A percentile compares a stretch with the other conserved stretches of the same genome.
Evolutionary conservation across 2,797 vertebrate genomes (phyloP).

Genomic region (Rousettus madagascariensis): DNA sequence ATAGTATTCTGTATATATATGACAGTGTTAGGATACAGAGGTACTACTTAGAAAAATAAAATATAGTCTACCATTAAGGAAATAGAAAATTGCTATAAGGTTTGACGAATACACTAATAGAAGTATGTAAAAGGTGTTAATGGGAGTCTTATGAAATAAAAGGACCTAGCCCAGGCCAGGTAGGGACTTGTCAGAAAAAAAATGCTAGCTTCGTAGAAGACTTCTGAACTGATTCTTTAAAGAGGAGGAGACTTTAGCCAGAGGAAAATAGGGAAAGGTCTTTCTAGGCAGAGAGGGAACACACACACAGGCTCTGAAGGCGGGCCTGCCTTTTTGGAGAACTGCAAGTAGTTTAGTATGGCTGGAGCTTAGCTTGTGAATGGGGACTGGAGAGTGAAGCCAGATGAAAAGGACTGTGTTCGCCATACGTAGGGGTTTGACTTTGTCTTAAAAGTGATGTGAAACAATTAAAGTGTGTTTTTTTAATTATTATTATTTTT

Average conservation of each 20-base stretch:
- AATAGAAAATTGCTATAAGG: background rate
- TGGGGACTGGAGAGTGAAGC: conserved; percentile 5
- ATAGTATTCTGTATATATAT: background rate
- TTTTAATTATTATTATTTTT: too few species aligned
- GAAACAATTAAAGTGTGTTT: background rate
- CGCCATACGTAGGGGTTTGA: background rate
- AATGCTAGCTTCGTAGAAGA: background rate
- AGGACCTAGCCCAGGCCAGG: background rate
- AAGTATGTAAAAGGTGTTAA: background rate
- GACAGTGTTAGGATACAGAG: background rate
- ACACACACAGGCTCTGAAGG: background rate
- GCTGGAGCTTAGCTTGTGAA: background rate
- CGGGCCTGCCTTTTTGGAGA: background rate
- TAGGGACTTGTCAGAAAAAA: background rate
- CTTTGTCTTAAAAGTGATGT: conserved; percentile 36
- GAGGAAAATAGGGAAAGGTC: background rate
- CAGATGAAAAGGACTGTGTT: conserved; percentile 21
- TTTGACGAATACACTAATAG: background rate
- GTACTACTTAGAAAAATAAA: conserved; percentile 15
- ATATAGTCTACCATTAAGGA: background rate
- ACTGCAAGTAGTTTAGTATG: background rate
- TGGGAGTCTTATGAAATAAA: background rate
- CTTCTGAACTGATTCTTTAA: conserved; percentile 6
- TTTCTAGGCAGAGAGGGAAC: background rate
- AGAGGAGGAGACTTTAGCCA: conserved; percentile 29